Base-by-base conservation (phyloP, 2,797 vertebrate species). In the Microcaecilia unicolor region DNA sequence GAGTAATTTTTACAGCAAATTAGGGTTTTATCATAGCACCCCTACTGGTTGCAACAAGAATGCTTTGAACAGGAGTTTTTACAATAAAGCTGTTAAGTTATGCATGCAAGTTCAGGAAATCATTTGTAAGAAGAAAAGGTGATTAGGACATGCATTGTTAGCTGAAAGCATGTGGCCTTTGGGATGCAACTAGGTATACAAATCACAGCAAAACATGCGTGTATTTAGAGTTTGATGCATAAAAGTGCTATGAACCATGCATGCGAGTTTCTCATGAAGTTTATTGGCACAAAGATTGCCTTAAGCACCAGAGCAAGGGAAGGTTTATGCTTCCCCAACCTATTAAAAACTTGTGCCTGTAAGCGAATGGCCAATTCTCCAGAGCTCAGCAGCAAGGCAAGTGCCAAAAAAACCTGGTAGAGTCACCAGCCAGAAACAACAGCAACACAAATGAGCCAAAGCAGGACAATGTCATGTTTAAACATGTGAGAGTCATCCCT, bases 1-100 rank as follows among this genome's bases (percentile, higher is more conserved):
- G 81, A 91, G 87, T 83, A 89, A 81, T 83, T 84, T 81, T 81
- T 88, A 86, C 80, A 80, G 76, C 86, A 88, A 93, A 92, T 92
- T 91, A 88, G 83, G 89, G 89, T 88, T 86, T 81, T 83, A 76
- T 84, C 78, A 83, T 78, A 82, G 81, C 84, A 88, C 78, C 80
- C 81, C 73, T 84, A 87, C 76, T 75, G 71, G 79, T 78, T 72
- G 71, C 70, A 58, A 54, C 48, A 64, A 58, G 72, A 75, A 85
- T 77, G 70, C 69, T 75, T 75, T 70, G 74, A 75, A 73, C 56
- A 41, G 7, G 55, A 62, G 68, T 63, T 77, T 72, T 72, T 75
- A 65, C 67, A 79, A 71, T 71, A 82, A 79, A 80, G 68, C 74
- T 78, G 78, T 61, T 75, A 81, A 80, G 72, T 77, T 78, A 76